A percentile compares a stretch with the other conserved stretches of the same genome.
phyloP scores from a whole-genome alignment of 2,113 vertebrate genomes.

The Drymodes brunneopygia region DNA sequence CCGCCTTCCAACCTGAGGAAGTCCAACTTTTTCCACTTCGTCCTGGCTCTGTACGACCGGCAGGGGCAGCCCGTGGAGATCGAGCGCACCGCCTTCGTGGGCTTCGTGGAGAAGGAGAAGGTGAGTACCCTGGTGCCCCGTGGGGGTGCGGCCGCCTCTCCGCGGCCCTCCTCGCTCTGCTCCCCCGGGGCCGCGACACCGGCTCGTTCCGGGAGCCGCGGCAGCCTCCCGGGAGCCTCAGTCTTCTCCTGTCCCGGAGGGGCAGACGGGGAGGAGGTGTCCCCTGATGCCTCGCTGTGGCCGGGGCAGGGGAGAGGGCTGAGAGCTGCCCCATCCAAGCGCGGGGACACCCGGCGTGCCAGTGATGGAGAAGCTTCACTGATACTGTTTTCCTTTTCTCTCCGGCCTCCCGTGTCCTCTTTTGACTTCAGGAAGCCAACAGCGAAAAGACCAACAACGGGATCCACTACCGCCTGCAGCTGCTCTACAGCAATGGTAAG shows the following conservation, averaged over 20 bases:
- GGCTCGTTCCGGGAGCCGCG: background rate
- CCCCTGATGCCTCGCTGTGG: background rate
- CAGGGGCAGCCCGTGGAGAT: conserved; percentile 99
- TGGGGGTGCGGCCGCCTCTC: background rate
- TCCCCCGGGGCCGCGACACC: background rate
- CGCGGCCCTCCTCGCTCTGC: background rate
- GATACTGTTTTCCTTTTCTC: background rate
- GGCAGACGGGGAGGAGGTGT: background rate
- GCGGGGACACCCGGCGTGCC: background rate
- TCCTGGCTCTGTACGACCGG: conserved; percentile 95
- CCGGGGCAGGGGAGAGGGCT: background rate
- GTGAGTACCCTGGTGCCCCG: conserved; percentile 68
- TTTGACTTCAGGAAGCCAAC: conserved; percentile 86
- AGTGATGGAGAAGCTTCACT: background rate
- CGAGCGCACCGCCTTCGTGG: conserved; percentile 94
- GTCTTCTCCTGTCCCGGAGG: background rate
- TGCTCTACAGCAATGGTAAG: conserved; percentile 97
- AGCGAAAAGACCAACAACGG: conserved; percentile 99
- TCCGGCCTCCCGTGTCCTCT: conserved; percentile 63
- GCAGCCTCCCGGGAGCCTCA: background rate
- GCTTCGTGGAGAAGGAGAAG: conserved; percentile 98
- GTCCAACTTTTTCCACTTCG: conserved; percentile 99
- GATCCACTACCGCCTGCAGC: conserved; percentile 97
- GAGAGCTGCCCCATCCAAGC: background rate
- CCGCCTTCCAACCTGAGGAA: conserved; percentile 97